Base-by-base conservation (phyloP, 1,140 invertebrate species). In the Diploscapter pachys region DNA sequence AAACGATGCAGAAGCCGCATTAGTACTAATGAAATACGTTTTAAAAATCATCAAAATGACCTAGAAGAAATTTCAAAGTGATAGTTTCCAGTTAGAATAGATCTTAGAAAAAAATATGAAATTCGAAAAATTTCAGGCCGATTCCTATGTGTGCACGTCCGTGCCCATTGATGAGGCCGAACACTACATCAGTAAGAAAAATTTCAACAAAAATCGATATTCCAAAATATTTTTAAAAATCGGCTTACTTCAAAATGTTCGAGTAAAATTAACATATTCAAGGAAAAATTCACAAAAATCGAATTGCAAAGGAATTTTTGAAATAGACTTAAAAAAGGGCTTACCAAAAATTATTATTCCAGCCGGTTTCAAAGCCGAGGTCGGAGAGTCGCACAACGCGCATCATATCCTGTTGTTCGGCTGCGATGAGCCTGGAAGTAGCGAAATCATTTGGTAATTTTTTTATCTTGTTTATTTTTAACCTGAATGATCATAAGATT, bases 321-420 rank as follows among this genome's bases (percentile, higher is more conserved):
- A 5, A 68, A 31, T 50, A 31, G 6, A 50, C 49, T 61, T 56
- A 63, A 57, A 71, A 75, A 11, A 62, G 72, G 6, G 52, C 64
- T 61, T 59, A 89, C 90, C 77, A 85, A 51, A 59, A 48, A 52
- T 5, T 31, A 48, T 5, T 49, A 53, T 31, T 51, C 62, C 13
- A 94, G 93, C 93, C 82, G 93, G 92, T 73, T 98, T 96, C 87
- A 90, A 93, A 85, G 95, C 96, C 4, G 31, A 31, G 31, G 94
- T 96, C 86, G 93, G 94, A 2, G 91, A 92, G 3, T 93, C 92
- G 90, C 87, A 91, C 79, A 92, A 91, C 2, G 93, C 93, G 6
- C 96, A 99, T 88, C 96, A 99, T 86, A 97, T 98, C 90, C 88
- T 98, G 73, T 86, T 99, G 0, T 98, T 96, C 87, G 96, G 95